These are phyloP conservation scores for Elymnias hypermnestra DNA, from an alignment of 1,140 invertebrate genomes.

Conservation along the genomic window DNA sequence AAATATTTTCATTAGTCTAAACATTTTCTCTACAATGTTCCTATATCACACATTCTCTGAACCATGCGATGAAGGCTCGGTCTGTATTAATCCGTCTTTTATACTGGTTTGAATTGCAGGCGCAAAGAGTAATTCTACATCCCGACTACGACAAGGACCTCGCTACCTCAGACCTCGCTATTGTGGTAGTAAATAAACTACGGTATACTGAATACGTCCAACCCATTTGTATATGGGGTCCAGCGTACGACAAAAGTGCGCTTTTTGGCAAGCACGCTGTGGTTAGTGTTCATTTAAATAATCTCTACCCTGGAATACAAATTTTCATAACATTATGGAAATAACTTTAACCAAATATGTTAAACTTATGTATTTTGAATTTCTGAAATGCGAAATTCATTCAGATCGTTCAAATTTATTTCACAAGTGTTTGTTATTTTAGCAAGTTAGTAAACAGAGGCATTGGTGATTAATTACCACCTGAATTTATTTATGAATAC, in stretches of 20 bases:
- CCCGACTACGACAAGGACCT: constrained; percentile 38
- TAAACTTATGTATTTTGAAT: no score
- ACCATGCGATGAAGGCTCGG: neutral
- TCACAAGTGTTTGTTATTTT: no score
- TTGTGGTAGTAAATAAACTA: constrained; percentile 54
- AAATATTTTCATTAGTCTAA: no score
- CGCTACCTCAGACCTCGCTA: constrained; percentile 56
- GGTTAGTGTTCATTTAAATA: constrained; percentile 33
- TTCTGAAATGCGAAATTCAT: no score
- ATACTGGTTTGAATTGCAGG: constrained; percentile 40
- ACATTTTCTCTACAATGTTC: no score
- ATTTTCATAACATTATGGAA: no score
- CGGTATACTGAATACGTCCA: constrained; percentile 60
- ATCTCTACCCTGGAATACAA: constrained; percentile 6
- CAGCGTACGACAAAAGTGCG: constrained; percentile 45
- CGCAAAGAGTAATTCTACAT: constrained; percentile 53
- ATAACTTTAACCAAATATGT: no score
- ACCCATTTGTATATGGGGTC: constrained; percentile 68
- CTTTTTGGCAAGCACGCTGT: constrained; percentile 48
- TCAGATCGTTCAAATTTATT: no score
- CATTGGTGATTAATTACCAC: no score
- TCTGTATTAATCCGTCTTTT: constrained; percentile 17
- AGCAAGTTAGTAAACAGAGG: no score
- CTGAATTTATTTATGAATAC: no score
- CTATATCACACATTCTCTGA: no score